These are phyloP conservation scores for Nematolebias whitei DNA, from an alignment of 2,113 vertebrate genomes.

Conservation along the genomic window DNA sequence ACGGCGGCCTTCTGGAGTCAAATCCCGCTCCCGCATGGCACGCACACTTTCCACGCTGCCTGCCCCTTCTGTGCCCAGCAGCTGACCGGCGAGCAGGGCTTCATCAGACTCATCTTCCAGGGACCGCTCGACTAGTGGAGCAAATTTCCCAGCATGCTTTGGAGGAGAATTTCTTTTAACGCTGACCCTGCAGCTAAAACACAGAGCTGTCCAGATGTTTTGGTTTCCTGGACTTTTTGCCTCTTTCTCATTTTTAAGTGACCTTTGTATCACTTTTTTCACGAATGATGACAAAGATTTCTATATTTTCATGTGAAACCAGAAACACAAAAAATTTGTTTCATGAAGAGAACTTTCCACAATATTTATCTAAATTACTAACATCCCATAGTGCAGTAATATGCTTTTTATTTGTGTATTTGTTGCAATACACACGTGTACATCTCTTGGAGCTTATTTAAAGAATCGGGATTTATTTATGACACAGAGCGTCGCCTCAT, in stretches of 20 bases:
- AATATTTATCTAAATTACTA: conserved; percentile 71
- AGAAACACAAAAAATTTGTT: conserved; percentile 70
- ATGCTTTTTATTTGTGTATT: conserved; percentile 56
- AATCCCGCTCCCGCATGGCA: conserved; percentile 97
- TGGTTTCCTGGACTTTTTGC: conserved; percentile 61
- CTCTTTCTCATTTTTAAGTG: conserved; percentile 79
- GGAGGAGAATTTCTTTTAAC: conserved; percentile 11
- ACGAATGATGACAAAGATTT: conserved; percentile 74
- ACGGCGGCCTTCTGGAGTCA: conserved; percentile 97
- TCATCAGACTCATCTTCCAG: conserved; percentile 98
- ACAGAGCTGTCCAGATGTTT: conserved; percentile 22
- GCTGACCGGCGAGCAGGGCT: conserved; percentile 92
- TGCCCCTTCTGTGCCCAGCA: conserved; percentile 98
- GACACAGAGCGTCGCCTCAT: conserved; percentile 50
- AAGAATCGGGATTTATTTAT: conserved; percentile 78
- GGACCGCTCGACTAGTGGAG: conserved; percentile 92
- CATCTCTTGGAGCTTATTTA: conserved; percentile 70
- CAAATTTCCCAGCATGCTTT: conserved; percentile 40
- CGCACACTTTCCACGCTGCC: conserved; percentile 97
- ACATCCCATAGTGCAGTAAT: conserved; percentile 27
- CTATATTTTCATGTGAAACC: conserved; percentile 82
- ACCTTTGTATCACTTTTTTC: conserved; percentile 81
- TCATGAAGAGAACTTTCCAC: conserved; percentile 57
- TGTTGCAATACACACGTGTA: conserved; percentile 72
- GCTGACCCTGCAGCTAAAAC: conserved; percentile 13